Evolutionary conservation across 2,888 invertebrate species (phyloP).

Genomic region (Podabrus alpinus): DNA sequence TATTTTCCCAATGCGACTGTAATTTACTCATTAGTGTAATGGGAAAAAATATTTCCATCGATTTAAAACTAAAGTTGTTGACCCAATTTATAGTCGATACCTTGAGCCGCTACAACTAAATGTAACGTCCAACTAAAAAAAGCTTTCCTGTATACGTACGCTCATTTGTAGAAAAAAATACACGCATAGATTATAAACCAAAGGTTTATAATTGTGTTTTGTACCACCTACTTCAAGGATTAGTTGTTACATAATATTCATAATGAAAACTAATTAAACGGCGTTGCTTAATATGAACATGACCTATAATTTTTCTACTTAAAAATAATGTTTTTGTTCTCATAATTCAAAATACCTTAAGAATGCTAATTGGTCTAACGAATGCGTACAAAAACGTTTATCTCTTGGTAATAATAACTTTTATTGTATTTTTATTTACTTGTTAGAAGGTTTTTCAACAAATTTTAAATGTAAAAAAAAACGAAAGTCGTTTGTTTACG

Average conservation of each 20-base stretch:
- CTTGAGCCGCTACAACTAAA: neutral
- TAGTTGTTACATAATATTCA: constrained; percentile 11
- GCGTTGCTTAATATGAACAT: constrained; percentile 8
- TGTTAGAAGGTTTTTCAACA: neutral
- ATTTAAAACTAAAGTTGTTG: neutral
- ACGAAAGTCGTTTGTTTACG: neutral
- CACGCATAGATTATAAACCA: neutral
- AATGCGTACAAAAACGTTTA: neutral
- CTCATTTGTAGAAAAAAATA: constrained; percentile 6
- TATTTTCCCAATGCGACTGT: neutral
- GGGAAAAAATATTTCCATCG: neutral
- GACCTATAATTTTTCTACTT: neutral
- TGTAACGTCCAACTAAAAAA: neutral
- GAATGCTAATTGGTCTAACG: neutral
- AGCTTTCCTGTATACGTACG: neutral
- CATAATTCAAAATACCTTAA: neutral
- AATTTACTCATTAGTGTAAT: neutral
- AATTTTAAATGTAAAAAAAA: neutral
- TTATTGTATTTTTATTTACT: neutral
- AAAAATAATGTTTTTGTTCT: neutral
- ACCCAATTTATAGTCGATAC: neutral
- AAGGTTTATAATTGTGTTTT: constrained; percentile 11
- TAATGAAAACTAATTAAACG: constrained; percentile 15
- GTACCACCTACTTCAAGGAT: constrained; percentile 15
- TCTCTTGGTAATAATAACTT: neutral